Percentiles rank a stretch among this genome's conserved stretches.
phyloP scores from a whole-genome alignment of 2,888 invertebrate genomes.

The Tachina lurida region DNA sequence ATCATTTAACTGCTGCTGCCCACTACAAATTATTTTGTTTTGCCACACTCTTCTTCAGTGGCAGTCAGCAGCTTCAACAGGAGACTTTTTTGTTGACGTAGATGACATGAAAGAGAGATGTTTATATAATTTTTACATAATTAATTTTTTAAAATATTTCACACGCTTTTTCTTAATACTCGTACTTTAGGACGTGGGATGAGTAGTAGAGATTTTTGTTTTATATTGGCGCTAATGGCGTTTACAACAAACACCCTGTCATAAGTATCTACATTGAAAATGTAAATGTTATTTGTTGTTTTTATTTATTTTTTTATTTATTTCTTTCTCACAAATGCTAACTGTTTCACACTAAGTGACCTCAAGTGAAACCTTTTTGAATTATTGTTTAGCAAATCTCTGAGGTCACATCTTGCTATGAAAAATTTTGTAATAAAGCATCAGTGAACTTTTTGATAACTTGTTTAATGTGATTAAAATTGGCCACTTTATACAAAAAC shows the following conservation, averaged over 20 bases:
- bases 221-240: constrained; percentile 6
- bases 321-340: too few relatives aligned
- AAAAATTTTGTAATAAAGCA: too few relatives aligned
- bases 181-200: constrained; percentile 40
- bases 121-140: constrained; percentile 69
- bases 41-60: constrained; percentile 30
- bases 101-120: constrained; percentile 53
- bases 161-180: constrained; percentile 62
- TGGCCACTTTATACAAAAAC: too few relatives aligned
- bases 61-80: constrained; percentile 35
- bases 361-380: too few relatives aligned
- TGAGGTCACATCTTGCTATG: too few relatives aligned
- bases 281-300: constrained; percentile 24
- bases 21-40: constrained; percentile 56
- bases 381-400: too few relatives aligned
- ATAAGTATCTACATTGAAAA: not conserved
- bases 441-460: too few relatives aligned
- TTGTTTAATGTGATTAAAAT: too few relatives aligned
- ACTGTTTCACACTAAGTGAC: too few relatives aligned
- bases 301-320: not conserved
- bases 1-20: constrained; percentile 43
- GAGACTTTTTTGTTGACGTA: constrained; percentile 40
- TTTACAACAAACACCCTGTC: constrained; percentile 37
- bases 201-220: not conserved
- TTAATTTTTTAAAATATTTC: constrained; percentile 69